phyloP scores from a whole-genome alignment of 2,113 vertebrate species.

The Miniopterus natalensis region DNA sequence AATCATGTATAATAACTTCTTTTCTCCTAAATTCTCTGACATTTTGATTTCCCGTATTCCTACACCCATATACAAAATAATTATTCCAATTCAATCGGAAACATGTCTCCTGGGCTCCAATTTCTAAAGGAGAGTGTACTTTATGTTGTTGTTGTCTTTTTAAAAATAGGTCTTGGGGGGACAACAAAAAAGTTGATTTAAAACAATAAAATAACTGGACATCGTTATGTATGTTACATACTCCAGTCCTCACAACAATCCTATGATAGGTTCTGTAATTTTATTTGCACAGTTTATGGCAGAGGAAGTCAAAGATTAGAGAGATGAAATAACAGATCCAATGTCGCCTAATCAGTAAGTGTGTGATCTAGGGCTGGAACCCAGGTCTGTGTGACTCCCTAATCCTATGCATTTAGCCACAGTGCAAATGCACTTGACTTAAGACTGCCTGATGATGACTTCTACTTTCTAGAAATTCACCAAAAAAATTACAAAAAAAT shows the following conservation, averaged over 20 bases:
- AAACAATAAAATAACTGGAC: not conserved
- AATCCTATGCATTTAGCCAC: not conserved
- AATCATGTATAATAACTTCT: not conserved
- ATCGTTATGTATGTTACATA: not conserved
- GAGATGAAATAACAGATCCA: not conserved
- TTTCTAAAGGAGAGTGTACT: not conserved
- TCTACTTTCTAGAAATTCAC: conserved; percentile 51
- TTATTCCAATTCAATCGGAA: not conserved
- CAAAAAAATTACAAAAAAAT: conserved; percentile 18
- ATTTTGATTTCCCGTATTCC: not conserved
- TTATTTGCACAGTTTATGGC: not conserved
- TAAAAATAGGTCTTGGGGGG: not conserved
- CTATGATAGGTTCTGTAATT: not conserved
- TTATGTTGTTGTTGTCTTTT: not conserved
- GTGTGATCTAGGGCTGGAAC: not conserved
- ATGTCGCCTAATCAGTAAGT: not conserved
- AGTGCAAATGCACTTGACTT: not conserved
- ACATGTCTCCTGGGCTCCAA: not conserved
- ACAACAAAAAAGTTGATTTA: not conserved
- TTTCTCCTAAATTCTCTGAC: conserved; percentile 18
- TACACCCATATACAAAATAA: not conserved
- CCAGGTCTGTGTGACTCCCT: not conserved
- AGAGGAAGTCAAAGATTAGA: not conserved
- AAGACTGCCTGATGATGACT: not conserved
- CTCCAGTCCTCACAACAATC: not conserved